phyloP scores from a whole-genome alignment of 2,113 vertebrate species.

The zebrafish (Danio rerio) region GRCz12tu NC_133190.1:19588001-19588500 shows the following conservation, averaged over 20 bases:
- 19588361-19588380: constrained; percentile 99
- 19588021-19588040: no score
- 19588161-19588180: background rate
- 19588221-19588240: background rate
- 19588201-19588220: background rate
- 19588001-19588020: no score
- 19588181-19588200: no score
- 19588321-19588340: background rate
- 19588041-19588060: no score
- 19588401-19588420: constrained; percentile 98
- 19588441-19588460: constrained; percentile 98
- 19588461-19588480: constrained; percentile 99
- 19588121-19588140: no score
- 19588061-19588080: no score
- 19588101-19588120: no score
- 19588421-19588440: constrained; percentile 99
- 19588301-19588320: background rate
- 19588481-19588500: background rate
- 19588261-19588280: no score
- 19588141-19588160: background rate
- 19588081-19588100: no score
- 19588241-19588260: no score
- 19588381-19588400: constrained; percentile 99
- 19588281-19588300: background rate
- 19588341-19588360: constrained; percentile 84